Evolutionary conservation across 2,797 vertebrate genomes (phyloP), one percentile per base, ranked within the genome.

Genomic region (Florisuga fusca): DNA sequence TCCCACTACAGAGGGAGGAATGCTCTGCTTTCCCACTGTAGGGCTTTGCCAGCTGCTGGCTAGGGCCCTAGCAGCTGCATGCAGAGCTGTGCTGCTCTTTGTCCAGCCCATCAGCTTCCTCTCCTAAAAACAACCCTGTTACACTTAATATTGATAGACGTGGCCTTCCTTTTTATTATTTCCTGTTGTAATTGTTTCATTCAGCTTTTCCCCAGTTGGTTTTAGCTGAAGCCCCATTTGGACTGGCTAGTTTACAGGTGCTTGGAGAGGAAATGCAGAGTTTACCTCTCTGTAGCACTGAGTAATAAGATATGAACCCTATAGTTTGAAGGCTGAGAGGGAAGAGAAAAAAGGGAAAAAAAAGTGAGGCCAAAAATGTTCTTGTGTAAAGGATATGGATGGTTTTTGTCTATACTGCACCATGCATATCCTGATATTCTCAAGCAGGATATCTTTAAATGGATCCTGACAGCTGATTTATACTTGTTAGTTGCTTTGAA

Each of bases 401-500:
- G 3, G 7, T 93, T 91, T 89, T 84, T 82, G 43, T 87, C 75
- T 79, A 66, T 69, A 46, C 41, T 77, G 18, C 22, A 71, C 26
- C 8, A 25, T 75, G 64, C 48, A 83, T 46, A 88, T 94, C 79
- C 87, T 94, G 89, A 88, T 94, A 75, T 81, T 94, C 58, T 95
- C 76, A 89, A 72, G 64, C 61, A 89, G 57, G 57, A 83, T 92
- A 51, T 90, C 63, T 94, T 89, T 77, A 92, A 95, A 92, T 88
- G 57, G 53, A 77, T 76, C 38, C 67, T 71, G 84, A 76, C 57
- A 84, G 54, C 38, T 87, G 69, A 89, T 88, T 91, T 90, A 55
- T 73, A 54, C 69, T 81, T 86, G 59, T 59, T 22, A 53, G 62
- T 45, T 90, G 77, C n/a, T 95, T 82, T 84, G 63, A 95, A 67